Conservation (phyloP, 2,888 invertebrate genomes). For the Lasioglossum zephyrum region DNA sequence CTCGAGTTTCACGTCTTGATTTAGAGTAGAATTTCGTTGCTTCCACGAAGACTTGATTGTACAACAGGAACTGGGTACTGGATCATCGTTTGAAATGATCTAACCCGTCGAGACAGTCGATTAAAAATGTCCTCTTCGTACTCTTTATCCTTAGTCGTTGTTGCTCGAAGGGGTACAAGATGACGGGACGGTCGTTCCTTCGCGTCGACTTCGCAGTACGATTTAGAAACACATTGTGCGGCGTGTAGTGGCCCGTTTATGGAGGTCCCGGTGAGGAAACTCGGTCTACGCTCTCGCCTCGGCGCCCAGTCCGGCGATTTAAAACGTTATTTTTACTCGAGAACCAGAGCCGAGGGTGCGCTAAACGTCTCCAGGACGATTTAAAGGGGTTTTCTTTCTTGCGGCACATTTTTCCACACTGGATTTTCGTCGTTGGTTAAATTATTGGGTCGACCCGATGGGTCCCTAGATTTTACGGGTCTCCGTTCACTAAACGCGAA, state of each 20-base stretch:
- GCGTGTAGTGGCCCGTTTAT: slow-evolving; percentile 42
- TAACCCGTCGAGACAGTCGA: too few species aligned
- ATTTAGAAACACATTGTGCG: slow-evolving; percentile 51
- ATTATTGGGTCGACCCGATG: not conserved
- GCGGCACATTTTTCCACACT: not conserved
- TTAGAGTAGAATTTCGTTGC: too few species aligned
- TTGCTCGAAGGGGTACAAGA: not conserved
- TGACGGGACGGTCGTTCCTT: slow-evolving; percentile 20
- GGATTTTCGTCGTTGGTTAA: not conserved
- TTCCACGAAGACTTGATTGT: too few species aligned
- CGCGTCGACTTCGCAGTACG: slow-evolving; percentile 12
- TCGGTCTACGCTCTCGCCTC: slow-evolving; percentile 15
- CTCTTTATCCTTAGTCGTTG: not conserved
- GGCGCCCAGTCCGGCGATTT: not conserved
- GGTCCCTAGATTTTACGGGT: not conserved
- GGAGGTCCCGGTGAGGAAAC: slow-evolving; percentile 55
- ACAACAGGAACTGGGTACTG: too few species aligned
- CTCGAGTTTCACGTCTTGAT: too few species aligned
- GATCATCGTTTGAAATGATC: too few species aligned
- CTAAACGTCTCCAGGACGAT: not conserved
- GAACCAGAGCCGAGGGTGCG: not conserved
- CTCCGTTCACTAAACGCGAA: not conserved
- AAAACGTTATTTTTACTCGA: slow-evolving; percentile 9
- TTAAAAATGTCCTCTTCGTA: too few species aligned
- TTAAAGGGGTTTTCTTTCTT: not conserved